phyloP scores from a whole-genome alignment of 2,113 vertebrate species.

The Sylvicapra grimmia region DNA sequence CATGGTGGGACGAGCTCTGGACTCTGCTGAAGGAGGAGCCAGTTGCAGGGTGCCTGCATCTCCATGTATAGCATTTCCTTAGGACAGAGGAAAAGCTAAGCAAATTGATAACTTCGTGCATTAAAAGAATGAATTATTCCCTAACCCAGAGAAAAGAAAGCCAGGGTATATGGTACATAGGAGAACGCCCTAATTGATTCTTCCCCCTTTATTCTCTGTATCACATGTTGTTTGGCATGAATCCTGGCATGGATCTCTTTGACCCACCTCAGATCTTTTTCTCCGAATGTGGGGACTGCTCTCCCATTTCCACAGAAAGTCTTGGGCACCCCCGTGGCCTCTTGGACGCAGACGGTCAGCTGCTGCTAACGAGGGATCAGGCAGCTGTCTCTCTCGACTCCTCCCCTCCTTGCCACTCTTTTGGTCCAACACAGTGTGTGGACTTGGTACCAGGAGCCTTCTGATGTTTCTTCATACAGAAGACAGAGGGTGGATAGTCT shows the following conservation, averaged over 20 bases:
- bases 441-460: background rate
- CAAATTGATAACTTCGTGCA: slow-evolving; percentile 40
- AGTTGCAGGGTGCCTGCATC: slow-evolving; percentile 6
- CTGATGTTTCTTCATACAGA: background rate
- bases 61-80: slow-evolving; percentile 35
- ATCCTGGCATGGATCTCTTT: background rate
- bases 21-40: background rate
- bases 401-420: accelerated
- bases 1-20: accelerated
- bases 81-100: slow-evolving; percentile 42
- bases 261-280: too few species aligned
- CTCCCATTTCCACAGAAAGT: background rate
- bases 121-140: slow-evolving; percentile 25
- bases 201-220: background rate
- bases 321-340: background rate
- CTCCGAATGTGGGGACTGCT: accelerated
- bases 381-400: background rate
- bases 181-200: accelerated
- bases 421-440: background rate
- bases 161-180: background rate
- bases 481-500: background rate
- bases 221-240: background rate
- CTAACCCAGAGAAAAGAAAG: slow-evolving; percentile 50
- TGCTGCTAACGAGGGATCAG: background rate
- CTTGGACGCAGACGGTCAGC: background rate